A percentile compares a stretch with the other conserved stretches of the same genome.
phyloP scores from a whole-genome alignment of 2,113 vertebrate species.

The Lycaon pictus region DNA sequence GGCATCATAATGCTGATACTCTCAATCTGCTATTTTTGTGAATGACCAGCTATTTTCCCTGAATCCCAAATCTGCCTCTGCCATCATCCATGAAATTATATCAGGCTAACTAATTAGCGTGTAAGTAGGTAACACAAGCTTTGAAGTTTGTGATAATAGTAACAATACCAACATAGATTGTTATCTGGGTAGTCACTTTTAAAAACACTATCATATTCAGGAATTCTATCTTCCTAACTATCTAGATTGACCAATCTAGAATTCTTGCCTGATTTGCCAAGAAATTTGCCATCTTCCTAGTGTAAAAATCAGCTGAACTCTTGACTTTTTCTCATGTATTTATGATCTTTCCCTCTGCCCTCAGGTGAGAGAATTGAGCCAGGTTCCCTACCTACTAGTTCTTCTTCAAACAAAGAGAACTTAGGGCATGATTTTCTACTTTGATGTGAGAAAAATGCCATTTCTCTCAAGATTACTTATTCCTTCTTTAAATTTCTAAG shows the following conservation, averaged over 20 bases:
- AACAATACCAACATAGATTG: background rate
- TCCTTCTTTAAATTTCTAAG: background rate
- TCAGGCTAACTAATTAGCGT: background rate
- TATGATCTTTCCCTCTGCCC: background rate
- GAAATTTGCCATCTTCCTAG: background rate
- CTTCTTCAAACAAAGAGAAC: slow-evolving; percentile 16
- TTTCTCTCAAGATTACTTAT: background rate
- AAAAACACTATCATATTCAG: background rate
- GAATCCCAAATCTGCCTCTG: background rate
- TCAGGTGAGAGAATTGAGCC: background rate
- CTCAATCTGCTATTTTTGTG: background rate
- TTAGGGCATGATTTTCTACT: background rate
- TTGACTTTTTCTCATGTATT: background rate
- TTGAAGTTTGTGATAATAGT: background rate
- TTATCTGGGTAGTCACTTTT: background rate
- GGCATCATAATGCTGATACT: background rate
- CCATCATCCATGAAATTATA: background rate
- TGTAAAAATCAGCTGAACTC: background rate
- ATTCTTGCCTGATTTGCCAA: background rate
- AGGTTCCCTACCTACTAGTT: background rate
- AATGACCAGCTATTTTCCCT: background rate
- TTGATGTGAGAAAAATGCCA: background rate
- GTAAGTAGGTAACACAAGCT: background rate
- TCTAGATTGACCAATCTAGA: background rate
- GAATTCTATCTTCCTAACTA: background rate